phyloP scores from a whole-genome alignment of 1,140 invertebrate genomes.

The Capitella teleta region DNA sequence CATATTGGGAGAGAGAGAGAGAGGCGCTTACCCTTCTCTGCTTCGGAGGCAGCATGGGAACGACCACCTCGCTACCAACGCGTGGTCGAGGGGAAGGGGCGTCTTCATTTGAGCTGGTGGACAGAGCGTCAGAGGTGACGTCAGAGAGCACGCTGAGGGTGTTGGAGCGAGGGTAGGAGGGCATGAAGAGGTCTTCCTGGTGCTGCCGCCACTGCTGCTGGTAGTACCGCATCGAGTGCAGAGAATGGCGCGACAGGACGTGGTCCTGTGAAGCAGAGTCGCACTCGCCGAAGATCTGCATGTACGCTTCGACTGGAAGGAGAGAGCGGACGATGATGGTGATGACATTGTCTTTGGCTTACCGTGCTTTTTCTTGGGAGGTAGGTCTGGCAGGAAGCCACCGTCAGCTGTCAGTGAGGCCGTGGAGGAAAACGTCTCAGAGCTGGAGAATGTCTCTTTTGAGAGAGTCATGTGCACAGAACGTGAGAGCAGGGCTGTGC shows the following conservation, averaged over 20 bases:
- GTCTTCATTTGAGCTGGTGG: too few species aligned
- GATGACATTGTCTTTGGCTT: conserved; percentile 30
- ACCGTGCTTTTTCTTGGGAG: conserved; percentile 86
- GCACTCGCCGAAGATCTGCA: conserved; percentile 87
- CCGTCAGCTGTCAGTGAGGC: background rate
- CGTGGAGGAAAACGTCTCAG: background rate
- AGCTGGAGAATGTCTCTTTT: conserved; percentile 2
- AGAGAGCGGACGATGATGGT: background rate
- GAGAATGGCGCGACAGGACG: conserved; percentile 68
- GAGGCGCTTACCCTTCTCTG: too few species aligned
- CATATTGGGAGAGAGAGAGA: too few species aligned
- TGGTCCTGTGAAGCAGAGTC: conserved; percentile 57
- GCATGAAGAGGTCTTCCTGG: conserved; percentile 48
- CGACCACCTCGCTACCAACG: too few species aligned
- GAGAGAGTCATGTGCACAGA: background rate
- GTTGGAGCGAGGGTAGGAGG: conserved; percentile 31
- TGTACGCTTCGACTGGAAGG: conserved; percentile 78
- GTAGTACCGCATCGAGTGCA: conserved; percentile 65
- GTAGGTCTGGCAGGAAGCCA: conserved; percentile 63
- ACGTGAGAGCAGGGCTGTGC: too few species aligned
- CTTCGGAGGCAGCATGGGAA: too few species aligned
- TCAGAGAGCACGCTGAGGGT: conserved; percentile 32
- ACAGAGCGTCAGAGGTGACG: background rate
- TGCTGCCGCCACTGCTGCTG: conserved; percentile 55
- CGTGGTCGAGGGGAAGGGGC: too few species aligned